phyloP scores from a whole-genome alignment of 2,797 vertebrate genomes.

The Peromyscus attwateri region DNA sequence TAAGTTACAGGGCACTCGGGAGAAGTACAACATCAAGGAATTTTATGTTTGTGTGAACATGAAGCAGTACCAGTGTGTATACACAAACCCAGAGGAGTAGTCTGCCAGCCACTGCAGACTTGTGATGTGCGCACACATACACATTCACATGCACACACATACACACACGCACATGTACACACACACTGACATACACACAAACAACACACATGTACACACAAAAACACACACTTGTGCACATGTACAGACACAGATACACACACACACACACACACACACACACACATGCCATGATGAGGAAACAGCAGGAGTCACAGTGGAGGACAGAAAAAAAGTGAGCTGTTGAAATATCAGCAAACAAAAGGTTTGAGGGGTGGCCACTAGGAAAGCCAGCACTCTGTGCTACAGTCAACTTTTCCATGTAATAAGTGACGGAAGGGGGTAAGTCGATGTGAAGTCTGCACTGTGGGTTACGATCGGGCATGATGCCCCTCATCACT shows the following conservation, averaged over 20 bases:
- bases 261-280: neutral
- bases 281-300: no score
- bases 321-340: neutral
- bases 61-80: neutral
- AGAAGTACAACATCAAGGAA: neutral
- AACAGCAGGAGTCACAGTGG: neutral
- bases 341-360: no score
- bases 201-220: no score
- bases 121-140: neutral
- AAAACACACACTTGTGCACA: neutral
- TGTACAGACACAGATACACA: neutral
- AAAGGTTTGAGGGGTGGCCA: neutral
- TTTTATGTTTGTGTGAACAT: neutral
- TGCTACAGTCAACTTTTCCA: accelerated
- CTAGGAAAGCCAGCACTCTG: no score
- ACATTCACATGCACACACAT: neutral
- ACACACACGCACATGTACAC: neutral
- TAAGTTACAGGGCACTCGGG: accelerated
- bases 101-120: neutral
- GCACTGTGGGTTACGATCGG: neutral
- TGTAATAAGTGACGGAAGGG: neutral
- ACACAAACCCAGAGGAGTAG: no score
- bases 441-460: neutral
- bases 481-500: neutral
- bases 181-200: neutral